Percentiles rank a stretch among this genome's conserved stretches.
These are phyloP conservation scores for Diadegma fenestrale DNA, from an alignment of 2,888 invertebrate species.

Conservation along the genomic window DNA sequence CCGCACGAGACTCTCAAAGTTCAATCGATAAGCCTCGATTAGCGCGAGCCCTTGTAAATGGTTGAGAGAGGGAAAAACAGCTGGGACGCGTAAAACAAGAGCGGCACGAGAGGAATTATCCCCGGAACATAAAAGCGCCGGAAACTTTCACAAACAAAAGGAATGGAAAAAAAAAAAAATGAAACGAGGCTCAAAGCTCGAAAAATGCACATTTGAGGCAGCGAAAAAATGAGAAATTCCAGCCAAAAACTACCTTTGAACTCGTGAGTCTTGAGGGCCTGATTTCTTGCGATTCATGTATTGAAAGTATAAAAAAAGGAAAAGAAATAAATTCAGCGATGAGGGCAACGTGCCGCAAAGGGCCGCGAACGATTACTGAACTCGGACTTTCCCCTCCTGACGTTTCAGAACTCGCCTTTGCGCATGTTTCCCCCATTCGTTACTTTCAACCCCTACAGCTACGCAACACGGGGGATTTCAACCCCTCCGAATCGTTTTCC, in stretches of 20 bases:
- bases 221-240: neutral
- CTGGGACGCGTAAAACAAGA: constrained; percentile 61
- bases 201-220: neutral
- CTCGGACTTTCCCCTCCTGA: constrained; percentile 66
- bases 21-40: constrained; percentile 80
- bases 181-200: neutral
- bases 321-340: constrained; percentile 24
- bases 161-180: constrained; percentile 3
- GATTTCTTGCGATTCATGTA: neutral
- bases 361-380: constrained; percentile 70
- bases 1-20: constrained; percentile 56
- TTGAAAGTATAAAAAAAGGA: constrained; percentile 13
- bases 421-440: constrained; percentile 58
- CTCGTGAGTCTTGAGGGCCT: neutral
- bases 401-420: constrained; percentile 62
- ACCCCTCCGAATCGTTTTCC: constrained; percentile 4
- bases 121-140: neutral
- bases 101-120: constrained; percentile 30
- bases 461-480: constrained; percentile 16
- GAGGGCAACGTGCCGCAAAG: constrained; percentile 60
- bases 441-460: constrained; percentile 28
- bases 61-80: constrained; percentile 64
- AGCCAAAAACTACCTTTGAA: constrained; percentile 1
- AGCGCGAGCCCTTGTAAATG: constrained; percentile 65
- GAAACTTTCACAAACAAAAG: neutral